Evolutionary conservation across 1,140 invertebrate species (phyloP).

Genomic region (Teleopsis dalmanni): DNA sequence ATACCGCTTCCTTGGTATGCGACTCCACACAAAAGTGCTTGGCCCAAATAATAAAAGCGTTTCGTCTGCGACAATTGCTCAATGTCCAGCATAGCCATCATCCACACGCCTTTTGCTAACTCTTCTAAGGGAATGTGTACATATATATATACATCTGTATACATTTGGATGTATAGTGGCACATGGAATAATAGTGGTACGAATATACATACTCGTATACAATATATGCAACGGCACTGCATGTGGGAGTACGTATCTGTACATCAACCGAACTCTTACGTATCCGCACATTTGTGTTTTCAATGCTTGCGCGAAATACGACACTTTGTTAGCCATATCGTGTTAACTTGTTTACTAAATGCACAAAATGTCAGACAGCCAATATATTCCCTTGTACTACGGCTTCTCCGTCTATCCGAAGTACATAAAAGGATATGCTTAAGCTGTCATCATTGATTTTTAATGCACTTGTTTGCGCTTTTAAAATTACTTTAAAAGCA

Average conservation of each 20-base stretch:
- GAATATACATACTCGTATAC: not conserved
- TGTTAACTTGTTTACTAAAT: slow-evolving; percentile 9
- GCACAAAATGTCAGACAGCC: slow-evolving; percentile 9
- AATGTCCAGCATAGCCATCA: slow-evolving; percentile 1
- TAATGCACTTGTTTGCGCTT: slow-evolving; percentile 10
- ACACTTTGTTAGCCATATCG: slow-evolving; percentile 12
- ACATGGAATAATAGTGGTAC: not conserved
- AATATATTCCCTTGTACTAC: slow-evolving; percentile 5
- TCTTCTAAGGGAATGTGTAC: not conserved
- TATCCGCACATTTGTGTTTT: not conserved
- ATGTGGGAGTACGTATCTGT: too few relatives aligned
- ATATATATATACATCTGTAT: not conserved
- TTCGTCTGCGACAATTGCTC: not conserved
- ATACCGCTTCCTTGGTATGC: too few relatives aligned
- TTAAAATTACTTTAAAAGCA: slow-evolving; percentile 2
- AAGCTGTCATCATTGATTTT: slow-evolving; percentile 16
- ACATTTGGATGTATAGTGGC: not conserved
- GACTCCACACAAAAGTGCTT: too few relatives aligned
- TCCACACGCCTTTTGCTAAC: not conserved
- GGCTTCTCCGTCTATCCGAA: not conserved
- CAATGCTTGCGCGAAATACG: slow-evolving; percentile 9
- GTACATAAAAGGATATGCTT: slow-evolving; percentile 7
- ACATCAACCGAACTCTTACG: not conserved
- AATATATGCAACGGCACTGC: not conserved
- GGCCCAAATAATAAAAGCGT: slow-evolving; percentile 1